Evolutionary conservation across 2,888 invertebrate species (phyloP).

Genomic region (Prosopocoilus inquinatus): DNA sequence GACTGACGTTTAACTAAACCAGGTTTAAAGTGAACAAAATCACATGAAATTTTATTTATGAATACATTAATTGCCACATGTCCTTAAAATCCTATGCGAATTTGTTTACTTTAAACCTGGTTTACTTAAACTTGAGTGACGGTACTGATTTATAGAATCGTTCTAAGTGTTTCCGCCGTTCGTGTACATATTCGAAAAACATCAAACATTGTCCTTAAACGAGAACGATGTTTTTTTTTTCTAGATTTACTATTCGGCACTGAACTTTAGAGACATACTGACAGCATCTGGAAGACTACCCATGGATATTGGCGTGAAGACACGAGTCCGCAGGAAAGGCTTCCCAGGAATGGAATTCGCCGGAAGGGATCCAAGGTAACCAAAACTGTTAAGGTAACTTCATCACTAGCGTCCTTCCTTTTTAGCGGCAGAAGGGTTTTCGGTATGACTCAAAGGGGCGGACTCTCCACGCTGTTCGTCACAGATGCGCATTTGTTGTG

Average conservation of each 20-base stretch:
- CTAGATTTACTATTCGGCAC: conserved; percentile 71
- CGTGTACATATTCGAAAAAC: no score
- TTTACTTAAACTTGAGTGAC: no score
- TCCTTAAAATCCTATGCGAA: no score
- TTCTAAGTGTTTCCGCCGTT: no score
- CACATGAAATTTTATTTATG: no score
- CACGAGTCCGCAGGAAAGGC: conserved; percentile 62
- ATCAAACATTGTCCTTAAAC: no score
- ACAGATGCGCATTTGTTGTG: conserved; percentile 58
- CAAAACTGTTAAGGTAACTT: not conserved
- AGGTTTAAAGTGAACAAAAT: no score
- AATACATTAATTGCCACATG: no score
- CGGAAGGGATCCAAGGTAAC: conserved; percentile 52
- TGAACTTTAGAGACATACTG: conserved; percentile 96
- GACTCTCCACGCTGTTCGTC: conserved; percentile 61
- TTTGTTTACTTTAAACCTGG: no score
- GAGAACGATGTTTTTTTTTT: no score
- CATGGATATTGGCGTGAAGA: conserved; percentile 73
- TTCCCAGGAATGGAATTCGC: conserved; percentile 69
- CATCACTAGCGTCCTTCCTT: not conserved
- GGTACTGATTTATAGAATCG: no score
- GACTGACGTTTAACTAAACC: no score
- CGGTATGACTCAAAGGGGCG: conserved; percentile 60
- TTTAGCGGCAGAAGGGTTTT: conserved; percentile 62
- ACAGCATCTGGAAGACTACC: conserved; percentile 86